A percentile compares a stretch with the other conserved stretches of the same genome.
Conservation (phyloP, 2,888 invertebrate genomes). For the Alcis repandata region DNA sequence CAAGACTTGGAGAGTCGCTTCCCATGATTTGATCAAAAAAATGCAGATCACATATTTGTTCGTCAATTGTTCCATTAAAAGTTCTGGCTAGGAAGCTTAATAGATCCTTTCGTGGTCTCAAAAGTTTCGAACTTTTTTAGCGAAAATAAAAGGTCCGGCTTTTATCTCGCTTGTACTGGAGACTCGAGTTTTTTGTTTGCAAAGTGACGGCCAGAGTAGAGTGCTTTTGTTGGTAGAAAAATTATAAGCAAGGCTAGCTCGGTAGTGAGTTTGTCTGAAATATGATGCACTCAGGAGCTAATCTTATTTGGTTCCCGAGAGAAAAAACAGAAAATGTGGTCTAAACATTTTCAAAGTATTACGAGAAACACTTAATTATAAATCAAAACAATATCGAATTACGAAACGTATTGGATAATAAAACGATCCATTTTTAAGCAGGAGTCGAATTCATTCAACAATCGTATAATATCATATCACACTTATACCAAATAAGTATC, state of each 20-base stretch:
- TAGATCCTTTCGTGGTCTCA: slow-evolving; percentile 12
- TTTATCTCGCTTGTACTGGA: slow-evolving; percentile 24
- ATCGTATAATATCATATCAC: background rate
- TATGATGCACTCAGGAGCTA: no score
- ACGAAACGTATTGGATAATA: background rate
- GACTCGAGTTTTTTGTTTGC: slow-evolving; percentile 20
- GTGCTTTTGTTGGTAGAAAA: slow-evolving; percentile 24
- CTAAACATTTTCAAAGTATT: no score
- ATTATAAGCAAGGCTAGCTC: background rate
- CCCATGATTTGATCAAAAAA: background rate
- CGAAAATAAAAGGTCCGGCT: slow-evolving; percentile 25
- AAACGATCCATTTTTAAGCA: background rate
- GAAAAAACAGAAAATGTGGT: no score
- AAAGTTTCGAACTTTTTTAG: slow-evolving; percentile 12
- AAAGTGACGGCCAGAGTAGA: slow-evolving; percentile 13
- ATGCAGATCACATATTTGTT: background rate
- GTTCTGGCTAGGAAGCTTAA: slow-evolving; percentile 3
- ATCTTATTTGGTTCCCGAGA: no score
- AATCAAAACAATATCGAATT: background rate
- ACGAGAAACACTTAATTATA: background rate
- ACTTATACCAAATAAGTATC: no score
- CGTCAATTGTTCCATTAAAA: background rate
- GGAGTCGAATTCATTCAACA: slow-evolving; percentile 1
- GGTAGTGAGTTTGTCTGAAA: no score
- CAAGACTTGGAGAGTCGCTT: no score